Percentiles rank a stretch among this genome's conserved stretches.
Conservation (phyloP, 2,113 vertebrate genomes). For the Tringa solitaria region DNA sequence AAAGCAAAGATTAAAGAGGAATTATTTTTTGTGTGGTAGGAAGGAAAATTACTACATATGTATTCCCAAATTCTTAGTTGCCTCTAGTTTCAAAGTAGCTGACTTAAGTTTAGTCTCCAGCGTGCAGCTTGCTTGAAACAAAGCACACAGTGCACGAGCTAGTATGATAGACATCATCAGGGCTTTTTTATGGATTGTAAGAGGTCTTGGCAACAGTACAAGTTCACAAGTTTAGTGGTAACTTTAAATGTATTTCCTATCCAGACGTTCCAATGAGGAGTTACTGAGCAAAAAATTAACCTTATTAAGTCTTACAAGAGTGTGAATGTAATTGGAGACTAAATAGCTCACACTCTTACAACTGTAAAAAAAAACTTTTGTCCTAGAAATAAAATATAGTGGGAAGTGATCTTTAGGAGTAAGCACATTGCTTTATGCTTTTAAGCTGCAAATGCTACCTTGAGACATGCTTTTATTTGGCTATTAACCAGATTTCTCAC, state of each 20-base stretch:
- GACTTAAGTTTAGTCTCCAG: background rate
- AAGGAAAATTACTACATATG: background rate
- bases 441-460: background rate
- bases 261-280: background rate
- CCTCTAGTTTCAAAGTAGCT: background rate
- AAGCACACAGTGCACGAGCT: background rate
- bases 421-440: background rate
- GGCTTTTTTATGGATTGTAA: background rate
- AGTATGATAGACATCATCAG: background rate
- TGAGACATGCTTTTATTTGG: background rate
- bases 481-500: background rate
- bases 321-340: background rate
- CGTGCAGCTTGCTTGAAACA: background rate
- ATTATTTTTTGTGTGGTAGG: background rate
- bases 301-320: rapidly evolving
- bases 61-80: background rate
- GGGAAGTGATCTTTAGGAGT: background rate
- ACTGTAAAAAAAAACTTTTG: background rate
- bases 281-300: background rate
- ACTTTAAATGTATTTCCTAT: background rate
- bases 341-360: background rate
- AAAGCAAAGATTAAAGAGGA: background rate
- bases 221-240: background rate
- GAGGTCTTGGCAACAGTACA: background rate
- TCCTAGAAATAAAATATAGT: background rate